Evolutionary conservation across 2,113 vertebrate genomes (phyloP), one percentile per base, ranked within the genome.

Genomic region (Spilogale gracilis): DNA sequence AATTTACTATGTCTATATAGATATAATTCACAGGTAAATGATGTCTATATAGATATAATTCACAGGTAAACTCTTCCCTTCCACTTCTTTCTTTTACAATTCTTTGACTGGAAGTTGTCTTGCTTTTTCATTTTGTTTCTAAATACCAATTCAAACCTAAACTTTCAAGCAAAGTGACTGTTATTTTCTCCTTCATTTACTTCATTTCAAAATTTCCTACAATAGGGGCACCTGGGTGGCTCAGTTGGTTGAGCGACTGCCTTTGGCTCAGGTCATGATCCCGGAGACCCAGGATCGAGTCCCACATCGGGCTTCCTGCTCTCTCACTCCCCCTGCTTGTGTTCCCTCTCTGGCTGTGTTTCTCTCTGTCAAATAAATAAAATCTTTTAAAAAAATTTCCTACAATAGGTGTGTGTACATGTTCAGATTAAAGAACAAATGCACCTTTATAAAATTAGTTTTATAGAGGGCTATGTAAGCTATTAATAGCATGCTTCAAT

Each of bases 71-170:
- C 56, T 63, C 23, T 95, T 76, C 45, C 17, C 54, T 86, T 79
- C 82, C 27, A 76, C 43, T 93, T 95, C 30, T 45, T 93, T 92
- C 52, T 81, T 83, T 5, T 43, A 89, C 4, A 65, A 74, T 67
- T 89, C 4, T 96, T 83, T 95, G 45, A 84, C 60, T 63, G 8
- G 21, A 89, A 95, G 17, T 95, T 78, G 4, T 43, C 14, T 93
- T 96, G 11, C 76, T 61, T 88, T 84, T 69, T 76, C 45, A 92
- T 80, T 91, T 86, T 94, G 11, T 93, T 96, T 90, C 20, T 85
- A 73, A 91, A 63, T 78, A 91, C 17, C 43, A 94, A 83, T 84
- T 48, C 38, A 89, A 86, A 91, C 17, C 23, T 58, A 61, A 96
- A 85, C 54, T 93, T 97, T n/a, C 48, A 82, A 96, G 52, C 27